A percentile compares a stretch with the other conserved stretches of the same genome.
Conservation (phyloP, 2,113 vertebrate species). For the Illadopsis cleaveri region DNA sequence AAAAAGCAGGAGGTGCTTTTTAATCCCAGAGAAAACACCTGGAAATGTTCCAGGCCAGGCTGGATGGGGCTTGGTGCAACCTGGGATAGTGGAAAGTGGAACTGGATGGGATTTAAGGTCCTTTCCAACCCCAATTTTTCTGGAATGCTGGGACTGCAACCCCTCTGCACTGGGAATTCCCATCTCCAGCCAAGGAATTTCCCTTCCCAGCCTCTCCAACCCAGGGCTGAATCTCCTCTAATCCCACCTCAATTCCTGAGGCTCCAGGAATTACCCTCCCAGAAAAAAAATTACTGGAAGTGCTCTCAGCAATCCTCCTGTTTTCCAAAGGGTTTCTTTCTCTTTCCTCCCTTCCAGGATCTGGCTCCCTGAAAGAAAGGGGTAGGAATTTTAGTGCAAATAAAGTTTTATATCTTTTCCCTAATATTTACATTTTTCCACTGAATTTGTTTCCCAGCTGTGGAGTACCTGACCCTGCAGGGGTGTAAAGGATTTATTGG, state of each 20-base stretch:
- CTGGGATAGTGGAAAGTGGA: background rate
- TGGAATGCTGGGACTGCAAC: background rate
- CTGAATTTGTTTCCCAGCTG: background rate
- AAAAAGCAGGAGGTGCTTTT: background rate
- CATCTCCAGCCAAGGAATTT: background rate
- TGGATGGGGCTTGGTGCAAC: background rate
- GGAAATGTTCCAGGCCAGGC: too few relatives aligned
- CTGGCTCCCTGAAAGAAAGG: background rate
- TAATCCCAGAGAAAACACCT: background rate
- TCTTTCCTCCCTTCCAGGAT: background rate
- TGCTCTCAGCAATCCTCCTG: background rate
- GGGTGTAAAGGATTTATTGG: conserved; percentile 16
- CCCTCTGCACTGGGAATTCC: background rate
- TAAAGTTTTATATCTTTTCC: conserved; percentile 26
- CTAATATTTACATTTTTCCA: background rate
- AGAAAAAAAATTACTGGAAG: background rate
- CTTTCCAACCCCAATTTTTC: background rate
- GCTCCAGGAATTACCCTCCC: background rate
- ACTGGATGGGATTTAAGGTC: background rate
- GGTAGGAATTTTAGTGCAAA: background rate
- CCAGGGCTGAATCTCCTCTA: background rate
- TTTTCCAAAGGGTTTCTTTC: background rate
- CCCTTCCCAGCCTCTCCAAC: background rate
- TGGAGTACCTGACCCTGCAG: background rate
- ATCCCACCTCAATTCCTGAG: background rate